phyloP scores from a whole-genome alignment of 2,888 invertebrate species.

The Trachelus iudaicus region DNA sequence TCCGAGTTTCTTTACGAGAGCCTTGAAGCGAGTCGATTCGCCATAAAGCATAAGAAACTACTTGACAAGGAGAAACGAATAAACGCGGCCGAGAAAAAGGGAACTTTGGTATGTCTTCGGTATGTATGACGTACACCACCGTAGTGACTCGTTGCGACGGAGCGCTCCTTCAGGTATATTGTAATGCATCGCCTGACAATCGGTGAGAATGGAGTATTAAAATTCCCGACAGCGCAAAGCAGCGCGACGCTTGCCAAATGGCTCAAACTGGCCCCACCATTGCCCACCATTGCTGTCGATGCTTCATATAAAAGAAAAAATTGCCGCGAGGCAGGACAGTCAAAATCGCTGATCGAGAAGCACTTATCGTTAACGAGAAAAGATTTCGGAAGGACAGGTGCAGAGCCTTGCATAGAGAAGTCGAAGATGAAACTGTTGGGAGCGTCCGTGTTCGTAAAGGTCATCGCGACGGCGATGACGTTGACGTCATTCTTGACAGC shows the following conservation, averaged over 20 bases:
- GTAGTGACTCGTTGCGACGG: too few species aligned
- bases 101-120: too few species aligned
- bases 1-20: constrained; percentile 54
- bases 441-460: too few species aligned
- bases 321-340: constrained; percentile 50
- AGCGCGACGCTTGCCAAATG: constrained; percentile 61
- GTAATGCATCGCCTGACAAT: constrained; percentile 41
- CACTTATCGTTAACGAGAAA: constrained; percentile 8
- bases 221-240: constrained; percentile 53
- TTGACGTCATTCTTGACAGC: constrained; percentile 11
- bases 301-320: constrained; percentile 59
- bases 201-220: constrained; percentile 48
- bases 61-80: too few species aligned
- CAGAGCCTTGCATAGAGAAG: not conserved
- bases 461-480: constrained; percentile 14
- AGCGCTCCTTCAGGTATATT: constrained; percentile 28
- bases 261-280: constrained; percentile 59
- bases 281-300: constrained; percentile 52
- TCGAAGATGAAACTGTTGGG: constrained; percentile 35
- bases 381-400: not conserved
- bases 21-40: constrained; percentile 28
- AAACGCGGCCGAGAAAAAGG: too few species aligned
- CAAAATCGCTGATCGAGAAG: constrained; percentile 40
- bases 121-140: too few species aligned
- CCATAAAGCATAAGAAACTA: too few species aligned